Percentiles rank a stretch among this genome's conserved stretches.
These are phyloP conservation scores for Daubentonia madagascariensis DNA, from an alignment of 2,113 vertebrate species.

Conservation along the genomic window DNA sequence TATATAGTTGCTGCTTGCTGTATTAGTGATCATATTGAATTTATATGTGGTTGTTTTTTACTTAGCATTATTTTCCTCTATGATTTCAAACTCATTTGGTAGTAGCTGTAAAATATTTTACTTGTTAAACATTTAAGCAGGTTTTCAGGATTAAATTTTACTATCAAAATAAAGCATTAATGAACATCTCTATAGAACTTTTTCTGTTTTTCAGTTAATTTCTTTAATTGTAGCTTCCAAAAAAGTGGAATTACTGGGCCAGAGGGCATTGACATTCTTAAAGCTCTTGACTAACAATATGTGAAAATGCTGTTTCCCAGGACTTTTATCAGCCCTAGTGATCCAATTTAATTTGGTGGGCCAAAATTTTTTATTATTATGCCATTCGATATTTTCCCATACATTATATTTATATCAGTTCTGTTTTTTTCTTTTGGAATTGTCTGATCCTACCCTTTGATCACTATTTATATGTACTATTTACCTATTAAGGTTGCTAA, in stretches of 20 bases:
- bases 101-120: neutral
- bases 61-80: neutral
- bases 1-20: neutral
- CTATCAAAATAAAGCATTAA: neutral
- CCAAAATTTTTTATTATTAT: neutral
- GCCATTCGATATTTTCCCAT: neutral
- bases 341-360: neutral
- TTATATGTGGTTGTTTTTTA: neutral
- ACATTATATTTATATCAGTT: neutral
- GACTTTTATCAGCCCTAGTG: neutral
- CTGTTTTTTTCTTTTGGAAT: neutral
- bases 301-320: neutral
- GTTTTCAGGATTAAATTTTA: conserved; percentile 22
- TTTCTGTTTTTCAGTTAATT: conserved; percentile 9
- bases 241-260: neutral
- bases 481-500: neutral
- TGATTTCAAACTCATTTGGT: neutral
- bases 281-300: neutral
- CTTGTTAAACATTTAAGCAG: neutral
- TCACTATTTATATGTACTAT: neutral
- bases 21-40: neutral
- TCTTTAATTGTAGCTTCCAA: neutral
- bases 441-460: neutral
- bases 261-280: neutral
- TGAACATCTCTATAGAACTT: neutral